Percentiles rank a stretch among this genome's conserved stretches.
Evolutionary conservation across 2,113 vertebrate species (phyloP).

Genomic region (Ophthalmolycus amberensis): DNA sequence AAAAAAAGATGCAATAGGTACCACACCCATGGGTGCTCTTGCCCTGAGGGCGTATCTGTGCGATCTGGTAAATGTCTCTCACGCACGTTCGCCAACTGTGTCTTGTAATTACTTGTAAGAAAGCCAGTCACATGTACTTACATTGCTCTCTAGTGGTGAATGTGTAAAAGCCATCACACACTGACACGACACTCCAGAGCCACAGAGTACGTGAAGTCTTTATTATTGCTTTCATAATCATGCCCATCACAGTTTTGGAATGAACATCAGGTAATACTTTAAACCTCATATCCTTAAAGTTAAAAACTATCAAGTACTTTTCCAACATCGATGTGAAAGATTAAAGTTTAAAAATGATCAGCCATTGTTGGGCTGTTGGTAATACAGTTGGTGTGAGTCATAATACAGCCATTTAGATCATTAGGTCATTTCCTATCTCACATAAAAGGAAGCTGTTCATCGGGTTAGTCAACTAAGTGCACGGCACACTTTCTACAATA

Average conservation of each 20-base stretch:
- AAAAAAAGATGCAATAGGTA: background rate
- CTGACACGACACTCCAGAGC: background rate
- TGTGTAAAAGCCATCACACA: background rate
- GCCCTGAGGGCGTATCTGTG: background rate
- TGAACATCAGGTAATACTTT: constrained; percentile 27
- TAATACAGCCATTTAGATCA: constrained; percentile 16
- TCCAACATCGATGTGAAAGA: background rate
- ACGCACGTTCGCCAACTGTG: background rate
- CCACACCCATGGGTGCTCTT: constrained; percentile 41
- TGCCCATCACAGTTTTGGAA: constrained; percentile 52
- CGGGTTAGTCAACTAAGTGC: constrained; percentile 31
- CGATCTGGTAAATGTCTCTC: background rate
- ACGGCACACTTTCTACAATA: constrained; percentile 29
- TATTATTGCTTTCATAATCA: constrained; percentile 65
- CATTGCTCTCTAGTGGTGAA: constrained; percentile 52
- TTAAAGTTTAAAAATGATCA: background rate
- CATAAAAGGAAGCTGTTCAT: constrained; percentile 23
- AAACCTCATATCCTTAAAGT: constrained; percentile 20
- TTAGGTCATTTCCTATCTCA: constrained; percentile 9
- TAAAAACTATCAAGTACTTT: constrained; percentile 21
- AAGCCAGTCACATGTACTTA: background rate
- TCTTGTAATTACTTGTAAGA: background rate
- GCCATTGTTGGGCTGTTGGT: background rate
- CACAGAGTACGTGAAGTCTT: constrained; percentile 31
- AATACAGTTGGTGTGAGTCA: background rate